Conservation (phyloP, 2,113 vertebrate species). For the Pholis gunnellus region DNA sequence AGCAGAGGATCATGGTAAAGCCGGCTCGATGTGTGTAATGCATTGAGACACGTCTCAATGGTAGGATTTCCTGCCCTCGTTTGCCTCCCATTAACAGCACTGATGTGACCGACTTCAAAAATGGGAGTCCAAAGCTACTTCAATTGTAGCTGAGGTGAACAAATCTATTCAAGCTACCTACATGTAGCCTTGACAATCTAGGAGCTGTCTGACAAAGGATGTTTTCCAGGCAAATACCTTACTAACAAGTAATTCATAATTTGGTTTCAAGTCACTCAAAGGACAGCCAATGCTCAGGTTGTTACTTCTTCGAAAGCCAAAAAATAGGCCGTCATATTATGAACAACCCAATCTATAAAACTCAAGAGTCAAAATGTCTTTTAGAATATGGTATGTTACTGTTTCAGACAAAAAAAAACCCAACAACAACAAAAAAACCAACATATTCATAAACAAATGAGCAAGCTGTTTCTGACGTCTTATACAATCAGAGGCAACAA, state of each 20-base stretch:
- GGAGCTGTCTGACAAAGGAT: slow-evolving; percentile 96
- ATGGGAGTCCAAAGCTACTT: slow-evolving; percentile 36
- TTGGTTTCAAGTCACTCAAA: slow-evolving; percentile 67
- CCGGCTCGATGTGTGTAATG: slow-evolving; percentile 82
- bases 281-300: slow-evolving; percentile 39
- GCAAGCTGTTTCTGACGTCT: slow-evolving; percentile 8
- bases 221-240: slow-evolving; percentile 55
- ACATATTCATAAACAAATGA: background rate
- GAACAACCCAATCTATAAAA: slow-evolving; percentile 15
- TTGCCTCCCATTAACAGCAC: slow-evolving; percentile 39
- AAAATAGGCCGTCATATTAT: background rate
- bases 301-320: background rate
- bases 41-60: slow-evolving; percentile 28
- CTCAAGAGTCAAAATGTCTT: slow-evolving; percentile 9
- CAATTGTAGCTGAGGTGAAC: slow-evolving; percentile 32
- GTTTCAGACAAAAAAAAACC: background rate
- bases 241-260: slow-evolving; percentile 34
- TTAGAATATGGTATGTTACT: background rate
- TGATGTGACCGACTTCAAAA: slow-evolving; percentile 31
- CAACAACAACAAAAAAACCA: background rate
- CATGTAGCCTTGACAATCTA: slow-evolving; percentile 73
- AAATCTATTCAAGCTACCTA: slow-evolving; percentile 39
- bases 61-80: slow-evolving; percentile 46
- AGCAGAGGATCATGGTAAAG: slow-evolving; percentile 96
- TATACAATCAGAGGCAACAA: slow-evolving; percentile 25